Percentiles rank a stretch among this genome's conserved stretches.
phyloP scores from a whole-genome alignment of 2,113 vertebrate species.

The Symphodus melops region DNA sequence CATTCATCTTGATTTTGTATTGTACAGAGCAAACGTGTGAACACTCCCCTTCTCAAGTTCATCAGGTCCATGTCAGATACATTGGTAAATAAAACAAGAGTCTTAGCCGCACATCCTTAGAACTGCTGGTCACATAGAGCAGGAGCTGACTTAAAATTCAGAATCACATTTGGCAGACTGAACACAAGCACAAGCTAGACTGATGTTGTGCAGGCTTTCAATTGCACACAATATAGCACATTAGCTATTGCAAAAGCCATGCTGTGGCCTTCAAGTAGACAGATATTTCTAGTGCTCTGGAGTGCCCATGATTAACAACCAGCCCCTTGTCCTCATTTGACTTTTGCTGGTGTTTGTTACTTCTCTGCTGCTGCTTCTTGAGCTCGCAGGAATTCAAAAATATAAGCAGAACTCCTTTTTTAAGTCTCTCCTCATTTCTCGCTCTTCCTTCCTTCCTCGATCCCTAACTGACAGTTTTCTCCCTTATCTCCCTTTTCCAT shows the following conservation, averaged over 20 bases:
- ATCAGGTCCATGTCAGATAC: background rate
- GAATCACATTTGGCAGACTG: background rate
- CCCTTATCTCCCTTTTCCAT: slow-evolving; percentile 35
- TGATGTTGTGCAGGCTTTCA: background rate
- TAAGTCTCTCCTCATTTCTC: slow-evolving; percentile 16
- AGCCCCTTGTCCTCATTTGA: slow-evolving; percentile 10
- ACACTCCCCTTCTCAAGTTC: background rate
- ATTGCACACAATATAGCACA: background rate
- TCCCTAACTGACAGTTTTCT: slow-evolving; percentile 49
- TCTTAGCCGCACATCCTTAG: background rate
- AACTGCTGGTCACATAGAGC: background rate
- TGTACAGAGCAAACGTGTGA: background rate
- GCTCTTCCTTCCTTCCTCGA: slow-evolving; percentile 16
- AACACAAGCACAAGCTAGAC: background rate
- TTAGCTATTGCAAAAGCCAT: background rate
- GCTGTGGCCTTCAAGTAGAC: slow-evolving; percentile 1
- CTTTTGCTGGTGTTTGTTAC: background rate
- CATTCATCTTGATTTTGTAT: background rate
- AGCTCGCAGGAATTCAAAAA: slow-evolving; percentile 3
- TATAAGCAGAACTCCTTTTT: background rate
- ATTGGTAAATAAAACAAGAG: background rate
- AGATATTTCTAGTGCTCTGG: background rate
- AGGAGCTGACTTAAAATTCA: slow-evolving; percentile 2
- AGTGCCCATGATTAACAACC: background rate
- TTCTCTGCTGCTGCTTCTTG: background rate